Percentiles rank a stretch among this genome's conserved stretches.
Conservation (phyloP, 2,113 vertebrate genomes). For the Seriola rivoliana region DNA sequence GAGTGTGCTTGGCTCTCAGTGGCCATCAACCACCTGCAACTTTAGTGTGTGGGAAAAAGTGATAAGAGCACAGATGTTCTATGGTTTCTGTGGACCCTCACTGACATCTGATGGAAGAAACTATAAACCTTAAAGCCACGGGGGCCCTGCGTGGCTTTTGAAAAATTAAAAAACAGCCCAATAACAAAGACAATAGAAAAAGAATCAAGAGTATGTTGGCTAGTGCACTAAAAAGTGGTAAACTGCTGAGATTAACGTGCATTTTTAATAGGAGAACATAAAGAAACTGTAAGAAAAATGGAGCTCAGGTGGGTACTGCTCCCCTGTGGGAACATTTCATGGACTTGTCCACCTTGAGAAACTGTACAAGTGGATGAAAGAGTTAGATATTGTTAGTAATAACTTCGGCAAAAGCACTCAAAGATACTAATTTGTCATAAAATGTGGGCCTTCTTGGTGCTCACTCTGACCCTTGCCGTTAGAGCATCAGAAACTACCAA, state of each 20-base stretch:
- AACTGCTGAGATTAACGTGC: background rate
- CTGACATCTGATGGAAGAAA: conserved; percentile 52
- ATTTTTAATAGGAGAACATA: background rate
- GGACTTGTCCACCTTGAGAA: conserved; percentile 63
- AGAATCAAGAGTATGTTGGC: accelerated
- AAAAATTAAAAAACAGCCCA: conserved; percentile 23
- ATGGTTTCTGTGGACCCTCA: conserved; percentile 33
- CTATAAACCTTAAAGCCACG: conserved; percentile 36
- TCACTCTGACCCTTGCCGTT: conserved; percentile 50
- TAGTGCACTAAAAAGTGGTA: background rate
- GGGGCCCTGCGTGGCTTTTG: background rate
- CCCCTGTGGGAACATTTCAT: conserved; percentile 28
- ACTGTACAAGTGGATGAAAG: conserved; percentile 1
- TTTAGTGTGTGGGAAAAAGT: conserved; percentile 71
- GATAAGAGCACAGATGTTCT: conserved; percentile 77
- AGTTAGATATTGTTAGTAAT: background rate
- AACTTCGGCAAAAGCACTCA: conserved; percentile 1
- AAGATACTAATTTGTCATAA: background rate
- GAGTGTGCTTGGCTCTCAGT: conserved; percentile 25
- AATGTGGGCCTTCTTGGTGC: conserved; percentile 77
- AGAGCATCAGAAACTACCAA: conserved; percentile 42
- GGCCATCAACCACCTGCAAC: conserved; percentile 47
- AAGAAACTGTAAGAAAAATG: background rate
- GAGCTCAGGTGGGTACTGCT: conserved; percentile 3
- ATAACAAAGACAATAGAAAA: background rate